A percentile compares a stretch with the other conserved stretches of the same genome.
Evolutionary conservation across 1,140 invertebrate genomes (phyloP).

Genomic region (Drosophila pseudoobscura): DNA sequence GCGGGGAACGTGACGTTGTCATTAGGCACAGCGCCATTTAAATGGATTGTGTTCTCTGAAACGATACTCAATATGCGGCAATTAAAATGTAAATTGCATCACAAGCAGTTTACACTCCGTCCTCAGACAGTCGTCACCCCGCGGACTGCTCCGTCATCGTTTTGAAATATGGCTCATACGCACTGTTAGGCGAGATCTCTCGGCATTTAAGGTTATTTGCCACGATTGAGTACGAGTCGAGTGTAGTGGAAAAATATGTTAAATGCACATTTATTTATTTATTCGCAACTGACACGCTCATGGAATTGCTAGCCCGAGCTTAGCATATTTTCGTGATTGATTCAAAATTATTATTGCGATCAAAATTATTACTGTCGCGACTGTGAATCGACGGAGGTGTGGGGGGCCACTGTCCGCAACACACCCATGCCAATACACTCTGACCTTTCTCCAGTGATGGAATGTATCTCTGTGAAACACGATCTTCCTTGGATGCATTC

Average conservation of each 20-base stretch:
- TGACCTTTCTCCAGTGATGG: constrained; percentile 37
- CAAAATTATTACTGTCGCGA: constrained; percentile 29
- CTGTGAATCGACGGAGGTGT: constrained; percentile 10
- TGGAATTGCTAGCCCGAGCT: constrained; percentile 22
- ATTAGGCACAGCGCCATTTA: constrained; percentile 69
- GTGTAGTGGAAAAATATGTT: constrained; percentile 35
- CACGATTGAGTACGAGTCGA: no score
- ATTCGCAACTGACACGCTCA: constrained; percentile 55
- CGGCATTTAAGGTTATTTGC: constrained; percentile 60
- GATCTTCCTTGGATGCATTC: constrained; percentile 21
- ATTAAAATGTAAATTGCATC: constrained; percentile 79
- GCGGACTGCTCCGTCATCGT: constrained; percentile 44
- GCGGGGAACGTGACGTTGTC: constrained; percentile 67
- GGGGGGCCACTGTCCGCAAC: constrained; percentile 4
- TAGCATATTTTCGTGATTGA: constrained; percentile 71
- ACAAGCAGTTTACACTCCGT: constrained; percentile 66
- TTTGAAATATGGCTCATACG: constrained; percentile 72
- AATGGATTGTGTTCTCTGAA: constrained; percentile 49
- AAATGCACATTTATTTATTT: constrained; percentile 37
- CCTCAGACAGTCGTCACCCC: constrained; percentile 10
- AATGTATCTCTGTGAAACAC: constrained; percentile 29
- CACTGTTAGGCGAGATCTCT: constrained; percentile 41
- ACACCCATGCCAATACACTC: constrained; percentile 52
- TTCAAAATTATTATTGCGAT: constrained; percentile 50
- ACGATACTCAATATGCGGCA: constrained; percentile 59